Evolutionary conservation across 2,797 vertebrate species (phyloP).

Genomic region (Arctocebus calabarensis): DNA sequence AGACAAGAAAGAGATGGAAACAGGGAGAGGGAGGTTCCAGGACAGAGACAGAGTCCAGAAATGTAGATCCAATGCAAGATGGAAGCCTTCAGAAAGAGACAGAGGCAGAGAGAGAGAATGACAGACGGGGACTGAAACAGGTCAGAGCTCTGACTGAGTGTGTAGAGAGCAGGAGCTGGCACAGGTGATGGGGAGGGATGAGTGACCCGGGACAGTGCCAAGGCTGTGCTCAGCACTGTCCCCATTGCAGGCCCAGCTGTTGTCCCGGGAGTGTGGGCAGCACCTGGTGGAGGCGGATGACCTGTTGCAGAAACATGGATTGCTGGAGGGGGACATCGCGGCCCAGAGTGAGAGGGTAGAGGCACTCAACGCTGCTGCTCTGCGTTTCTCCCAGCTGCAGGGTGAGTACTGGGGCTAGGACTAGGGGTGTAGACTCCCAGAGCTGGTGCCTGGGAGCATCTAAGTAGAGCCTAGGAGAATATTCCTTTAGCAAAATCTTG

Average conservation of each 20-base stretch:
- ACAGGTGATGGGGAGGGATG: fast-evolving
- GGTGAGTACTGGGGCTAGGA: constrained; percentile 86
- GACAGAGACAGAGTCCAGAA: not conserved
- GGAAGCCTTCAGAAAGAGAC: not conserved
- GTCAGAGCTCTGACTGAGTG: not conserved
- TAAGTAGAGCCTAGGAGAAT: not conserved
- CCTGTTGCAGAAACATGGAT: constrained; percentile 95
- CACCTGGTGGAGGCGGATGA: constrained; percentile 97
- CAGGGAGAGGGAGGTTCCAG: not conserved
- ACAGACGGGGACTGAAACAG: not conserved
- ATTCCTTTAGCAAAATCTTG: not conserved
- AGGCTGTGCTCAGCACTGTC: not conserved
- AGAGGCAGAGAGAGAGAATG: not conserved
- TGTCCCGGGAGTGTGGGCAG: constrained; percentile 95
- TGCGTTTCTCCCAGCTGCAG: constrained; percentile 93
- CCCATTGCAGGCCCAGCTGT: constrained; percentile 89
- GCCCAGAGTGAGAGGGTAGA: constrained; percentile 94
- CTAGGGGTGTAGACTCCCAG: not conserved
- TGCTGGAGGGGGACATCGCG: constrained; percentile 94
- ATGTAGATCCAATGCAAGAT: fast-evolving
- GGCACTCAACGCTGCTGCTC: constrained; percentile 92
- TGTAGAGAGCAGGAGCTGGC: not conserved
- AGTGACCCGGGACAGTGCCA: not conserved
- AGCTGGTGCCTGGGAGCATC: not conserved
- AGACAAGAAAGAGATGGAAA: not conserved